Percentiles rank a stretch among this genome's conserved stretches.
Conservation (phyloP, 1,140 invertebrate genomes). For the Nephotettix cincticeps region DNA sequence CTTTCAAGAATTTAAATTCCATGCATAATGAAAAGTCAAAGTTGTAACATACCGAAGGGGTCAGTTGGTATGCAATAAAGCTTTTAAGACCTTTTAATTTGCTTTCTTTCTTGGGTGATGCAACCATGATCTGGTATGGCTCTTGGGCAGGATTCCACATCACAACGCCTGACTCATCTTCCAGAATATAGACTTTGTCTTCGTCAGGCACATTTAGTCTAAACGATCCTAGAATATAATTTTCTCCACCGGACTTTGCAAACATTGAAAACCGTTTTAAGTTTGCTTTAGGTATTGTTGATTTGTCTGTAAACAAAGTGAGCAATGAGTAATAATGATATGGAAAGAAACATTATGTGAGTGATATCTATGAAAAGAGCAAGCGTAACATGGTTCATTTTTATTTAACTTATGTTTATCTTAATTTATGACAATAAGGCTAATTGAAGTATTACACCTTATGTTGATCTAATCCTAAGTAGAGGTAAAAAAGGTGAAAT, state of each 20-base stretch:
- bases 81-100: constrained; percentile 97
- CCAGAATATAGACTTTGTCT: constrained; percentile 75
- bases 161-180: constrained; percentile 63
- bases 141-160: constrained; percentile 71
- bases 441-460: too few species aligned
- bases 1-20: too few species aligned
- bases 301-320: constrained; percentile 42
- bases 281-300: constrained; percentile 70
- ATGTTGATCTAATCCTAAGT: too few species aligned
- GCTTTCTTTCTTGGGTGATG: constrained; percentile 94
- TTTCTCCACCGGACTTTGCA: constrained; percentile 88
- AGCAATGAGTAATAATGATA: too few species aligned
- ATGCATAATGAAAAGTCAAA: too few species aligned
- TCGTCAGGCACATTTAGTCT: constrained; percentile 70
- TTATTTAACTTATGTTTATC: too few species aligned
- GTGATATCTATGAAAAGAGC: too few species aligned
- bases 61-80: constrained; percentile 95
- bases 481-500: too few species aligned
- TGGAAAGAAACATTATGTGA: too few species aligned
- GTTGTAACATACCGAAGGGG: constrained; percentile 82
- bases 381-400: too few species aligned
- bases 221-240: constrained; percentile 81
- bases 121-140: constrained; percentile 80
- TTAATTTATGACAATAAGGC: too few species aligned
- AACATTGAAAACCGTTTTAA: constrained; percentile 89